Evolutionary conservation across 2,888 invertebrate genomes (phyloP).

Genomic region (Hyalella azteca): DNA sequence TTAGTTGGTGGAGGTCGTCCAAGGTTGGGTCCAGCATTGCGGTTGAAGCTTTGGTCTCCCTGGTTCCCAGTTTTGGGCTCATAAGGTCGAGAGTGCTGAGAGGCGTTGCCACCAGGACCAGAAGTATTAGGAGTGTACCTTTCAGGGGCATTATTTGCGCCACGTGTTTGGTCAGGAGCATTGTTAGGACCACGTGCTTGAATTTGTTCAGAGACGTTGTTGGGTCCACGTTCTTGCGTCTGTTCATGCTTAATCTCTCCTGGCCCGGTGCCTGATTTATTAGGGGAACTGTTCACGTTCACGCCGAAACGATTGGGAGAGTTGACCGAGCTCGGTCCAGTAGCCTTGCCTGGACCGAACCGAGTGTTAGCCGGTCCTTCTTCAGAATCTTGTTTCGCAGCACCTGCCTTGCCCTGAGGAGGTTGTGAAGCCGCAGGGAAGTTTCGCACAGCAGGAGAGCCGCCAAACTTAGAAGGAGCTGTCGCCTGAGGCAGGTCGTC

Average conservation of each 20-base stretch:
- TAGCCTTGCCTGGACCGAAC: background rate
- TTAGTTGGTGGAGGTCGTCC: background rate
- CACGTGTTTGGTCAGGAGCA: background rate
- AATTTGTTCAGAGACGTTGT: background rate
- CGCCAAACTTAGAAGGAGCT: background rate
- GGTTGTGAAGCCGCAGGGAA: background rate
- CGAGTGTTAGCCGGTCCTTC: background rate
- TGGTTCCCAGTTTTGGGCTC: background rate
- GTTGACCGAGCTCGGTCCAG: background rate
- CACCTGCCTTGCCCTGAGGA: background rate
- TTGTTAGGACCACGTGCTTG: background rate
- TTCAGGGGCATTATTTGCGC: background rate
- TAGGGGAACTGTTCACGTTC: background rate
- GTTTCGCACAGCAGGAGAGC: background rate
- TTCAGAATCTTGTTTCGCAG: background rate
- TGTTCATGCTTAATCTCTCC: background rate
- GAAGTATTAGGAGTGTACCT: background rate
- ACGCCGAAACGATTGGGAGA: background rate
- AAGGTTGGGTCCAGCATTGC: background rate
- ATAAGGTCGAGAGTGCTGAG: constrained; percentile 7
- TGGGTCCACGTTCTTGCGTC: background rate
- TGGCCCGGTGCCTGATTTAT: background rate
- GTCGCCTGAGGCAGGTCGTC: background rate
- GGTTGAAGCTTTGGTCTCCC: background rate
- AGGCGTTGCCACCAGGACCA: background rate